phyloP scores from a whole-genome alignment of 2,113 vertebrate genomes.

The Rhinolophus sinicus region DNA sequence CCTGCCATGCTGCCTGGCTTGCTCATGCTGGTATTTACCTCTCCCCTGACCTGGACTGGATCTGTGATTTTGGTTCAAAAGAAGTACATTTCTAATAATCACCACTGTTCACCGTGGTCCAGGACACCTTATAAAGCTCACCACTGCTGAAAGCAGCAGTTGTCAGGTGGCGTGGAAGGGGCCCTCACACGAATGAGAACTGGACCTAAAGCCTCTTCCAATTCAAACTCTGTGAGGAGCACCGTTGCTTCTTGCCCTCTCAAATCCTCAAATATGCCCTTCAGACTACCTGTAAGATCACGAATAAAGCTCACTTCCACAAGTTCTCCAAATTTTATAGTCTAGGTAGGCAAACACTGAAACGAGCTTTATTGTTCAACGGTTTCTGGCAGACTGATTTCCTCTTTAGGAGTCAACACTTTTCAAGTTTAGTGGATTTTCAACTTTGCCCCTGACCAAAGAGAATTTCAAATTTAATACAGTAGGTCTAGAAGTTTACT shows the following conservation, averaged over 20 bases:
- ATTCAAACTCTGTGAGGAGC: neutral
- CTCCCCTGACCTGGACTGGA: neutral
- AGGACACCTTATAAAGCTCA: neutral
- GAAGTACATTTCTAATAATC: neutral
- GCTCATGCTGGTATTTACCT: neutral
- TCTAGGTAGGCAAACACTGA: neutral
- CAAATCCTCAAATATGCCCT: neutral
- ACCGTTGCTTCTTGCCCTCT: neutral
- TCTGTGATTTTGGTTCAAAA: neutral
- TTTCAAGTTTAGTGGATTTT: slow-evolving; percentile 37
- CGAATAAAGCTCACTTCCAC: neutral
- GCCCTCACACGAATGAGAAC: neutral
- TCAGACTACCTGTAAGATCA: neutral
- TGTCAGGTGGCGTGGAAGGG: neutral
- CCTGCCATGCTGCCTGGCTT: neutral
- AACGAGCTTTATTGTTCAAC: neutral
- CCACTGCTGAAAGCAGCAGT: neutral
- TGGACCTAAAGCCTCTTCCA: neutral
- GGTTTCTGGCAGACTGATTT: slow-evolving; percentile 16
- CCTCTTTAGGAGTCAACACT: neutral
- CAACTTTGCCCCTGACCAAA: slow-evolving; percentile 1
- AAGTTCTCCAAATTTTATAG: neutral
- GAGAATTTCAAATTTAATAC: slow-evolving; percentile 27
- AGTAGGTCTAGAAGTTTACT: neutral
- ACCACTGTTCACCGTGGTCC: neutral